Percentiles rank a stretch among this genome's conserved stretches.
Evolutionary conservation across 1,140 invertebrate species (phyloP).

Genomic region (Neoseiulus cucumeris): DNA sequence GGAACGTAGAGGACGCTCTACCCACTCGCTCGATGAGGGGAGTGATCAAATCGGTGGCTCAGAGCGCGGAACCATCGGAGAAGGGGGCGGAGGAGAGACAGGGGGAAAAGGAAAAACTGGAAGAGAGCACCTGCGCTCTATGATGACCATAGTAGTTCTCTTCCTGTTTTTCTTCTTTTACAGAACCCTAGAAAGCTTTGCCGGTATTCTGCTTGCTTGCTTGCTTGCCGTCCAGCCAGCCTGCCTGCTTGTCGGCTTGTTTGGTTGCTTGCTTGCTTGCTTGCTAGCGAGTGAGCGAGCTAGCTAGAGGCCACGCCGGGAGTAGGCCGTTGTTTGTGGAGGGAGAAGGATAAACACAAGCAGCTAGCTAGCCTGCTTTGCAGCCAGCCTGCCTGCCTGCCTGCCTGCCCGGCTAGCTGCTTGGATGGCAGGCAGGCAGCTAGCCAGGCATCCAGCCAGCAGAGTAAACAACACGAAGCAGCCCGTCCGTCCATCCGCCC

Average conservation of each 20-base stretch:
- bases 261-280: no score
- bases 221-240: background rate
- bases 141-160: no score
- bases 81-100: no score
- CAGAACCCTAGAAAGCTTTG: no score
- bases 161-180: no score
- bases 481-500: background rate
- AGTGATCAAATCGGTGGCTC: no score
- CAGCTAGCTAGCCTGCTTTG: background rate
- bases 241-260: background rate
- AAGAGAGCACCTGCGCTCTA: no score
- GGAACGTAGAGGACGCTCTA: no score
- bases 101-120: no score
- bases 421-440: background rate
- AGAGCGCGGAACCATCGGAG: no score
- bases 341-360: constrained; percentile 11
- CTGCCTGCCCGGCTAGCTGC: background rate
- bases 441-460: background rate
- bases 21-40: no score
- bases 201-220: no score
- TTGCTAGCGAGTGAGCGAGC: background rate
- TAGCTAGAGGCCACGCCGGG: background rate
- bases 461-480: background rate
- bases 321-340: constrained; percentile 7
- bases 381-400: background rate